phyloP scores from a whole-genome alignment of 2,797 vertebrate genomes.

The Otolemur crassicaudatus region DNA sequence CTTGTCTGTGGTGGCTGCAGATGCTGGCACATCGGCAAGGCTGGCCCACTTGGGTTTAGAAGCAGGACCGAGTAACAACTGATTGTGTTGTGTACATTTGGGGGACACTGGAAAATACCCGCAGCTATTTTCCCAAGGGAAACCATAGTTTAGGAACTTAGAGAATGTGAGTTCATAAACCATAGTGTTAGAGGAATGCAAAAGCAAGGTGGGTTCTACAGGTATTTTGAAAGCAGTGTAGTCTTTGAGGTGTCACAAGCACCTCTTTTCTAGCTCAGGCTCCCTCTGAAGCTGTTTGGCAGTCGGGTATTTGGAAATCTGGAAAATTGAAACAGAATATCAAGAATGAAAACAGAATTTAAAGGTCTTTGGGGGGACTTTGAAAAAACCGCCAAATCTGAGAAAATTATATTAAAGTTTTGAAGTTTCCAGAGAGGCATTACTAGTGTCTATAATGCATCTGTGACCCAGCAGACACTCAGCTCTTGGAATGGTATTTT shows the following conservation, averaged over 20 bases:
- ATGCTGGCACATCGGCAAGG: neutral
- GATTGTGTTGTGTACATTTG: neutral
- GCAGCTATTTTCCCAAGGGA: neutral
- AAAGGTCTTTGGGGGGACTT: slow-evolving; percentile 24
- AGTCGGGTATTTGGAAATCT: neutral
- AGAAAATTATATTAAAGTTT: neutral
- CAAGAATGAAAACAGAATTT: neutral
- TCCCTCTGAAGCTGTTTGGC: neutral
- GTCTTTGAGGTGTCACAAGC: neutral
- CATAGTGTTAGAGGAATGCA: neutral
- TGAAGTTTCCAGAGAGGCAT: neutral
- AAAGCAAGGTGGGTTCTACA: neutral
- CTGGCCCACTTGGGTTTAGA: neutral
- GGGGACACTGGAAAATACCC: neutral
- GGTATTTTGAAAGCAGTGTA: neutral
- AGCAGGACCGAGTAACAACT: neutral
- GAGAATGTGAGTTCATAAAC: neutral
- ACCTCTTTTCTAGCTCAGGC: neutral
- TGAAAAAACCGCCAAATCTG: neutral
- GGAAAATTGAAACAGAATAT: too few relatives aligned
- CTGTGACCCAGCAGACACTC: neutral
- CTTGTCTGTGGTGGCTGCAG: neutral
- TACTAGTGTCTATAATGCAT: neutral
- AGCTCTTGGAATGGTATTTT: neutral
- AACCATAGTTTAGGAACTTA: neutral